Percentiles rank a stretch among this genome's conserved stretches.
These are phyloP conservation scores for Phainopepla nitens DNA, from an alignment of 2,113 vertebrate genomes.

Conservation along the genomic window DNA sequence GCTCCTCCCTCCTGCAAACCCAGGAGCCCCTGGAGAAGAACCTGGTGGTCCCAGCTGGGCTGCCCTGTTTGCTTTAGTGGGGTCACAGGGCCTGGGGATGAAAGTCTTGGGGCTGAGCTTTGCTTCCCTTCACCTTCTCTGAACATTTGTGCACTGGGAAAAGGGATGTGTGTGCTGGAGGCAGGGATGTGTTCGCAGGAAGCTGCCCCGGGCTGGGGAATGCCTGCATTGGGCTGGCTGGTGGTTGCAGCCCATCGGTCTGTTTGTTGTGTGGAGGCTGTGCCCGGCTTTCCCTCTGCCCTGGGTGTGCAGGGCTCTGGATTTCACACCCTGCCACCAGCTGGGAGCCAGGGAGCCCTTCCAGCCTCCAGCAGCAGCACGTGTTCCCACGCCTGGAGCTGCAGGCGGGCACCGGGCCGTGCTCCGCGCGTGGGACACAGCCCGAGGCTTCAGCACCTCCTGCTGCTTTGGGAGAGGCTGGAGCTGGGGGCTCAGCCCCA, in stretches of 20 bases:
- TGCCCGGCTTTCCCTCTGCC: rapidly evolving
- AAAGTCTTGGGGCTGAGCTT: not conserved
- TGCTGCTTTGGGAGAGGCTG: not conserved
- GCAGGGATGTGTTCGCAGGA: not conserved
- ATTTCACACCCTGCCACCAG: not conserved
- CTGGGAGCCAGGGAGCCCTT: not conserved
- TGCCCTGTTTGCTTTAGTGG: not conserved
- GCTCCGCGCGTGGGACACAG: not conserved
- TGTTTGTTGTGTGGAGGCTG: too few relatives aligned
- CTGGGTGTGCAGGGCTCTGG: not conserved
- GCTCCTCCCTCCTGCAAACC: not conserved
- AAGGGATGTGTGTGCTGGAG: not conserved
- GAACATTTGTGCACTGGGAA: not conserved
- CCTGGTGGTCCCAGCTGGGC: not conserved
- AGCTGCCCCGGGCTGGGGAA: rapidly evolving
- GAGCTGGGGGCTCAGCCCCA: not conserved
- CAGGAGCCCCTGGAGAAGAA: not conserved
- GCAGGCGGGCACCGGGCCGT: rapidly evolving
- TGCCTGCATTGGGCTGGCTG: not conserved
- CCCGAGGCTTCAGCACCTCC: not conserved
- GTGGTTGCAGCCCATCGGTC: rapidly evolving
- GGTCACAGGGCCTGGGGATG: not conserved
- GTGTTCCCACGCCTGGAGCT: not conserved
- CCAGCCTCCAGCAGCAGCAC: not conserved
- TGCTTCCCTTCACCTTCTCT: not conserved